A percentile compares a stretch with the other conserved stretches of the same genome.
phyloP scores from a whole-genome alignment of 2,888 invertebrate species.

The Plagodis dolabraria region DNA sequence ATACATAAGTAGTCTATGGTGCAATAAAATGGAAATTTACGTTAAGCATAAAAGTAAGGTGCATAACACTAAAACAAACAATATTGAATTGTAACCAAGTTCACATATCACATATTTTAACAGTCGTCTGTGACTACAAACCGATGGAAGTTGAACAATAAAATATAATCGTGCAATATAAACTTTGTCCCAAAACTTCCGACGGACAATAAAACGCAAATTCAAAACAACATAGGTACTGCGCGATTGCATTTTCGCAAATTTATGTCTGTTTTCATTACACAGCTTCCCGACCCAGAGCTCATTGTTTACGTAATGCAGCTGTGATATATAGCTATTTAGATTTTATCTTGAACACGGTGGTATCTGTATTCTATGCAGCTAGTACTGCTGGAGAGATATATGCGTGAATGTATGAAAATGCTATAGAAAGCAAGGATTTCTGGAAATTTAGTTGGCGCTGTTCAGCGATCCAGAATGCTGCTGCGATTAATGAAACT shows the following conservation, averaged over 20 bases:
- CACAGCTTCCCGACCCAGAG: conserved; percentile 24
- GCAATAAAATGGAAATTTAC: too few species aligned
- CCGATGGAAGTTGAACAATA: conserved; percentile 11
- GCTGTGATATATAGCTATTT: conserved; percentile 28
- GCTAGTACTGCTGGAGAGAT: too few species aligned
- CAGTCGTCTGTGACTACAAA: neutral
- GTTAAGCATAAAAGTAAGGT: too few species aligned
- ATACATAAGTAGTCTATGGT: too few species aligned
- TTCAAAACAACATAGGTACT: conserved; percentile 16
- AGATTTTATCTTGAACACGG: conserved; percentile 29
- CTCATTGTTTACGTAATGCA: conserved; percentile 33
- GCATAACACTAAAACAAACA: too few species aligned
- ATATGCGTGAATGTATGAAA: too few species aligned
- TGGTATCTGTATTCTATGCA: neutral
- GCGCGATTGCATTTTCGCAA: conserved; percentile 20
- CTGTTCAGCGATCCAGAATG: too few species aligned
- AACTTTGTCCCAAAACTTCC: conserved; percentile 9
- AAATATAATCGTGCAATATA: conserved; percentile 15
- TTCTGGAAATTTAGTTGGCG: too few species aligned
- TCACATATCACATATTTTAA: neutral
- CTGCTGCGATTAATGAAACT: too few species aligned
- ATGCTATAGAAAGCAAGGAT: too few species aligned
- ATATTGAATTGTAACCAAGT: neutral
- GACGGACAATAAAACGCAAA: conserved; percentile 8
- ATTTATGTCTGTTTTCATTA: conserved; percentile 32